Evolutionary conservation across 1,140 invertebrate species (phyloP).

Genomic region (Orussus abietinus): DNA sequence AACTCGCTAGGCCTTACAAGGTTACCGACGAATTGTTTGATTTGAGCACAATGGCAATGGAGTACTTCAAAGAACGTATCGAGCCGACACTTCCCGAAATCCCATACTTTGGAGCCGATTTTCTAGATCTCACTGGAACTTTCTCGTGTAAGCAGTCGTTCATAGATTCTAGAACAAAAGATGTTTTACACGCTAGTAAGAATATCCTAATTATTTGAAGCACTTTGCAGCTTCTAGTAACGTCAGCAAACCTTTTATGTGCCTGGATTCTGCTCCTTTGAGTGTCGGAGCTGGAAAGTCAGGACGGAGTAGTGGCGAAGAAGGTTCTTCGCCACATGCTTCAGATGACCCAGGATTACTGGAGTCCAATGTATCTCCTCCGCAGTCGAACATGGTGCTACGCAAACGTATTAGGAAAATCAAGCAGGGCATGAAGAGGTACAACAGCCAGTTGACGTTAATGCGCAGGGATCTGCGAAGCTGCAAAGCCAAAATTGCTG

Average conservation of each 20-base stretch:
- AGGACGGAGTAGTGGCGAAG: constrained; percentile 39
- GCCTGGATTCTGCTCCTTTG: constrained; percentile 60
- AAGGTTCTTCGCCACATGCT: constrained; percentile 44
- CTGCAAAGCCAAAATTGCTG: constrained; percentile 74
- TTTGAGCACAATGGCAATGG: constrained; percentile 89
- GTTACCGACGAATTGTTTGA: constrained; percentile 90
- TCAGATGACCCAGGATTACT: constrained; percentile 54
- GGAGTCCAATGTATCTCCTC: constrained; percentile 59
- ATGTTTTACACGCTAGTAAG: constrained; percentile 2
- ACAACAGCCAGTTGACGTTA: constrained; percentile 73
- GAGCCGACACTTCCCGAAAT: constrained; percentile 83
- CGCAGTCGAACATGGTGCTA: constrained; percentile 79
- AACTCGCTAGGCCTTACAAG: constrained; percentile 77
- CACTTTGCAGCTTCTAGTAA: constrained; percentile 56
- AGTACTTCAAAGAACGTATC: constrained; percentile 87
- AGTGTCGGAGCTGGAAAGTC: constrained; percentile 46
- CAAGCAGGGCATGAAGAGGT: constrained; percentile 83
- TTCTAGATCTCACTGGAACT: constrained; percentile 67
- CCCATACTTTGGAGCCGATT: constrained; percentile 79
- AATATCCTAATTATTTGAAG: constrained; percentile 3
- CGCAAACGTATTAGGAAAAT: constrained; percentile 81
- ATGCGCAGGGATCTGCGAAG: constrained; percentile 70
- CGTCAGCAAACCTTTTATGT: constrained; percentile 61
- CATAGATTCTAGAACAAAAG: constrained; percentile 1
- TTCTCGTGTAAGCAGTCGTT: constrained; percentile 60